Conservation (phyloP, 1,140 invertebrate species). For the Drosophila nasuta region DNA sequence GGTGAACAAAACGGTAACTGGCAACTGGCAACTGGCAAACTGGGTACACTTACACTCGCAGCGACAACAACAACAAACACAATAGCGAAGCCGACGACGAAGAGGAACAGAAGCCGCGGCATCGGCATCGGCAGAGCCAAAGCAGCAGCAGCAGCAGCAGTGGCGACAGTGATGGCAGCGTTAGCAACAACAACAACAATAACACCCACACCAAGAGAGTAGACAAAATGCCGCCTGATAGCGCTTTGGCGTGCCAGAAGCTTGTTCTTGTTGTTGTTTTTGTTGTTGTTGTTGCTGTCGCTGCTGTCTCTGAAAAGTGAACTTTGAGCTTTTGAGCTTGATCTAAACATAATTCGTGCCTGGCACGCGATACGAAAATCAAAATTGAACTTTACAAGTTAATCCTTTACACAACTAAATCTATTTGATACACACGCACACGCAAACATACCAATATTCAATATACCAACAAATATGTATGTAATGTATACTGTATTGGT, state of each 20-base stretch:
- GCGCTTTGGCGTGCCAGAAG: slow-evolving; percentile 40
- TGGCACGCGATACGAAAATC: slow-evolving; percentile 77
- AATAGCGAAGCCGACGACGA: slow-evolving; percentile 9
- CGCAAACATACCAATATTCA: slow-evolving; percentile 2
- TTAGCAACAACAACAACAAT: slow-evolving; percentile 20
- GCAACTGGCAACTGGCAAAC: slow-evolving; percentile 39
- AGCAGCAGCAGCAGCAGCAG: no score
- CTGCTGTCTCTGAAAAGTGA: slow-evolving; percentile 31
- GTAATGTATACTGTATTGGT: background rate
- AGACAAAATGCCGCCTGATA: slow-evolving; percentile 50
- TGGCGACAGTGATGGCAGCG: slow-evolving; percentile 1
- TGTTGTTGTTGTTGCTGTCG: slow-evolving; percentile 4
- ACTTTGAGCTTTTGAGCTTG: slow-evolving; percentile 45
- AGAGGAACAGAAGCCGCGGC: background rate
- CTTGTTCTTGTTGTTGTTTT: slow-evolving; percentile 18
- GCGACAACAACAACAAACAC: slow-evolving; percentile 22
- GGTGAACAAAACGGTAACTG: slow-evolving; percentile 17
- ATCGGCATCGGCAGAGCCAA: slow-evolving; percentile 3
- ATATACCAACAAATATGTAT: slow-evolving; percentile 3
- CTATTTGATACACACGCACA: slow-evolving; percentile 18
- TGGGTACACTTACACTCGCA: slow-evolving; percentile 43
- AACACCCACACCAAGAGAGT: slow-evolving; percentile 28
- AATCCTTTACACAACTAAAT: slow-evolving; percentile 67
- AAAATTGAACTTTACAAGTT: slow-evolving; percentile 83
- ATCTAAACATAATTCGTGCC: slow-evolving; percentile 63